Base-by-base conservation (phyloP, 2,888 invertebrate species). In the Clivina fossor region DNA sequence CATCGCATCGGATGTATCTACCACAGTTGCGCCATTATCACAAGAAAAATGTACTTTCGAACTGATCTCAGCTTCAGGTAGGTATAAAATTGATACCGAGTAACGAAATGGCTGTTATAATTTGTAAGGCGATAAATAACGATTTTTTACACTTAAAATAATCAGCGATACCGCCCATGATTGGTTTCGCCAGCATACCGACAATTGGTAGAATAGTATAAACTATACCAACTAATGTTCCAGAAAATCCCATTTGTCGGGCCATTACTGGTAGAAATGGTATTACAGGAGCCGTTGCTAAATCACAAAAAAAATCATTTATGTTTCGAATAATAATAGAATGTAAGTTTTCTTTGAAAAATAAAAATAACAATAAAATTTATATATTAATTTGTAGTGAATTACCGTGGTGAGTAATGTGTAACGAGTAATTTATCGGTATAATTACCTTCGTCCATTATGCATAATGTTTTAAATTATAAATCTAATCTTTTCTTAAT, bases 241-340 rank as follows among this genome's bases (percentile, higher is more conserved):
- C 80, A 2, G 90, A 87, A 68, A 91, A 90, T 11, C 93, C 92
- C 62, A 92, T 74, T 68, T 93, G 91, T 55, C 83, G 81, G 2
- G 88, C 90, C 70, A 88, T 80, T 1, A 78, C 77, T 48, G 83
- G 79, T 55, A 79, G 63, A 66, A 76, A 79, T 44, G 75, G 88
- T 41, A 92, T 84, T 49, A 94, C 79, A 20, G 90, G 89, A 24
- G 90, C 91, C 22, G 91, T 88, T 60, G 90, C 94, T 93, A 70
- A 33, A 47, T n/a, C n/a, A n/a, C n/a, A n/a, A n/a, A n/a, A n/a
- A n/a, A n/a, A n/a, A n/a, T n/a, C n/a, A n/a, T n/a, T 33, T 33
- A 13, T 33, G n/a, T 7, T 33, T 33, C 4, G 8, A 4, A 4
- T 8, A 33, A n/a, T 13, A 33, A 33, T 8, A 4, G 13, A 33